Base-by-base conservation (phyloP, 2,797 vertebrate genomes). In the Coregonus suidteri region DNA sequence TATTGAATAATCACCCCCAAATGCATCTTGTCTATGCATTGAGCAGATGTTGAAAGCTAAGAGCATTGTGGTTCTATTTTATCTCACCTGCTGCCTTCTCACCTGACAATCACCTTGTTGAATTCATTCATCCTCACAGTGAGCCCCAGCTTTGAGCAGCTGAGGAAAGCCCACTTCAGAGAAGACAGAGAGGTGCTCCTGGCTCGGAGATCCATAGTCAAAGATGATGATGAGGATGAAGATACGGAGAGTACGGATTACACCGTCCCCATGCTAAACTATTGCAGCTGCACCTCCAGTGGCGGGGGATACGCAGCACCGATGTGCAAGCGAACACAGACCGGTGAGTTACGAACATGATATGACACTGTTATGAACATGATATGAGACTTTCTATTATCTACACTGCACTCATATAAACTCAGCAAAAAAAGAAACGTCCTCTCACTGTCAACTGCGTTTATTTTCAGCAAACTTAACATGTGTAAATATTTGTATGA, bases 91-190 rank as follows among this genome's bases (percentile, higher is more conserved):
- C n/a, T 59, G 56, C 18, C 18, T 20, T 59, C n/a, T 59, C 3
- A 59, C 18, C 18, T 6, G 14, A 59, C 56, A 56, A 56, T 56
- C 15, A n/a, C 53, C 56, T n/a, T 9, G 18, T 59, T 20, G 18
- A 18, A n/a, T 16, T 59, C 3, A 15, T n/a, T 53, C 47, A 25
- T 41, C 52, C 76, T 75, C 76, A 59, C 82, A 88, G 86, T 75
- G 59, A 77, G 79, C 75, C 74, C 25, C 56, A 82, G 75, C 37
- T 91, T 90, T 82, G 77, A 84, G 15, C 81, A 82, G 78, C 75
- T 4, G 20, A 75, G 79, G 37, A 88, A 82, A 75, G 75, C 80
- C 51, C 85, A 87, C 69, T 87, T 84, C n/a, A 65, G 75, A 15
- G 83, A 87, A 81, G 80, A 78, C 34, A 88, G 83, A 76, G 76